phyloP scores from a whole-genome alignment of 30 jellyfish, hydroid and myxozoan species.

The Pseudorhiza aurosa region DNA sequence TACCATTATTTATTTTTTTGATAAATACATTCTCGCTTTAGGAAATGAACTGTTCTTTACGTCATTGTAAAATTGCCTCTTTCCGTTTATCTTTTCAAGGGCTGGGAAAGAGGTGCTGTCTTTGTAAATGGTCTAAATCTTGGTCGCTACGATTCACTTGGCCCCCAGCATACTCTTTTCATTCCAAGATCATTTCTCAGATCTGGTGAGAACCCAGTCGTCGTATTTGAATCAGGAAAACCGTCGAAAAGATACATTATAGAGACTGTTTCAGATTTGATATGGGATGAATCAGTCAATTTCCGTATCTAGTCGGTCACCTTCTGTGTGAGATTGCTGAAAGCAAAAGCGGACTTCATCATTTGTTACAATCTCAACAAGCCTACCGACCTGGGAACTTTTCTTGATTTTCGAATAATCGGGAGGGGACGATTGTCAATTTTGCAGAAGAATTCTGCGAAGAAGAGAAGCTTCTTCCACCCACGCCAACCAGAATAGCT shows the following conservation, averaged over 20 bases:
- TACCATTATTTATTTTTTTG: too few species aligned
- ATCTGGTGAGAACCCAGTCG: conserved; percentile 65
- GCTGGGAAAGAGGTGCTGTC: conserved; percentile 95
- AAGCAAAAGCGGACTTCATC: too few species aligned
- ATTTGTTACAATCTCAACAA: too few species aligned
- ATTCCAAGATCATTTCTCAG: conserved; percentile 77
- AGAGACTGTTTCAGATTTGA: conserved; percentile 34
- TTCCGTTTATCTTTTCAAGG: conserved; percentile 55
- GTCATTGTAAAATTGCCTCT: not conserved
- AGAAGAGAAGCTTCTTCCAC: too few species aligned
- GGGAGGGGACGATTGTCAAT: too few species aligned
- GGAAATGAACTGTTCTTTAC: too few species aligned
- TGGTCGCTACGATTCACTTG: conserved; percentile 92
- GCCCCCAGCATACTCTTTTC: conserved; percentile 94
- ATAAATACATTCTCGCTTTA: too few species aligned
- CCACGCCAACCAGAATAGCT: too few species aligned
- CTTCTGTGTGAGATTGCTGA: too few species aligned
- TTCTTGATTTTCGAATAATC: too few species aligned
- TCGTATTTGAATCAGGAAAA: conserved; percentile 82
- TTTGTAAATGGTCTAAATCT: conserved; percentile 87
- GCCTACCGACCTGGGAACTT: too few species aligned
- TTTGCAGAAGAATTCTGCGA: too few species aligned
- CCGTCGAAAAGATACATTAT: conserved; percentile 34
- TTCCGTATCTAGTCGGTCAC: conserved; percentile 40
- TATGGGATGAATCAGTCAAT: conserved; percentile 34